A percentile compares a stretch with the other conserved stretches of the same genome.
Evolutionary conservation across 1,140 invertebrate genomes (phyloP).

Genomic region (Cotesia chilonis): DNA sequence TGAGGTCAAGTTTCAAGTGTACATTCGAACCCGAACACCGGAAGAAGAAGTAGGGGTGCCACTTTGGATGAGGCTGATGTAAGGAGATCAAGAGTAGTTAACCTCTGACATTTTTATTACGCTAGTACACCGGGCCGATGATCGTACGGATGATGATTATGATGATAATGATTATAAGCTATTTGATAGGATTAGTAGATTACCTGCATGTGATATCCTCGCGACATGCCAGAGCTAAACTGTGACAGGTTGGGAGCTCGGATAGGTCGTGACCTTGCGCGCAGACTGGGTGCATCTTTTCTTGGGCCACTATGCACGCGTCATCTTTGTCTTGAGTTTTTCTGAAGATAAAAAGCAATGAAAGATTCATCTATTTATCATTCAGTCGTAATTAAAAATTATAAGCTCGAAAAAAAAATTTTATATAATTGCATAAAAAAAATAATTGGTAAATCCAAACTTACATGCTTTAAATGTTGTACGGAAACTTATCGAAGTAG

Average conservation of each 20-base stretch:
- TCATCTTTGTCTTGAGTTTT: conserved; percentile 84
- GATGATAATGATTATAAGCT: not conserved
- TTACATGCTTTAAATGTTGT: too few species aligned
- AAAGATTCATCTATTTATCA: conserved; percentile 43
- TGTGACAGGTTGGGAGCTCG: conserved; percentile 81
- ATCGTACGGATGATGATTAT: not conserved
- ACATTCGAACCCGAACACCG: too few species aligned
- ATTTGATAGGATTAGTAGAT: conserved; percentile 7
- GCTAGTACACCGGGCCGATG: too few species aligned
- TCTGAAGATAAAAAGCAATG: conserved; percentile 58
- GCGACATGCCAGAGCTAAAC: conserved; percentile 80
- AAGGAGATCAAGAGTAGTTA: not conserved
- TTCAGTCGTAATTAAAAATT: conserved; percentile 68
- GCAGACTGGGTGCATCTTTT: conserved; percentile 86
- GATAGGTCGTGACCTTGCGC: conserved; percentile 79
- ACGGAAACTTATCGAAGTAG: too few species aligned
- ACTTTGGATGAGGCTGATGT: too few species aligned
- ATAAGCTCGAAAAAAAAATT: conserved; percentile 21
- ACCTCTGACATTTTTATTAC: not conserved
- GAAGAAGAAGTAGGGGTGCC: too few species aligned
- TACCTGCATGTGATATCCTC: conserved; percentile 79
- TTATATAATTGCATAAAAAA: not conserved
- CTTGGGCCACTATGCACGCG: conserved; percentile 86
- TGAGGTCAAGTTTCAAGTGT: conserved; percentile 16
- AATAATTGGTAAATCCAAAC: too few species aligned